phyloP scores from a whole-genome alignment of 2,113 vertebrate genomes.

The Gymnarchus niloticus region DNA sequence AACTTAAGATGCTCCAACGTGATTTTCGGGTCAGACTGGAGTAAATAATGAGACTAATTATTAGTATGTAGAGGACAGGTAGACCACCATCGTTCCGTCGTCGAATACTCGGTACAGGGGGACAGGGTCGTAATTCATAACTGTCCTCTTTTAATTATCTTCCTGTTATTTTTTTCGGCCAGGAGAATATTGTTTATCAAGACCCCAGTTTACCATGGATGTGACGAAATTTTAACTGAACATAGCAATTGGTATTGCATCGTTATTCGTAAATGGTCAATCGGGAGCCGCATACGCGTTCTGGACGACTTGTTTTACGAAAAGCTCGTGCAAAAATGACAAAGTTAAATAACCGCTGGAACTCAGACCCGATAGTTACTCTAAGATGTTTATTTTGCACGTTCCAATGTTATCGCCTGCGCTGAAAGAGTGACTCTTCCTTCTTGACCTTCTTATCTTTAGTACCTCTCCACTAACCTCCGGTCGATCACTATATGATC shows the following conservation, averaged over 20 bases:
- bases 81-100: slow-evolving; percentile 1
- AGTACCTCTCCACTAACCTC: background rate
- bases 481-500: background rate
- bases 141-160: slow-evolving; percentile 28
- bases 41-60: slow-evolving; percentile 27
- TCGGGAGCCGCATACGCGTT: background rate
- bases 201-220: slow-evolving; percentile 29
- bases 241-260: background rate
- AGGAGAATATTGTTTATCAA: background rate
- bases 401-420: background rate
- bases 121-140: background rate
- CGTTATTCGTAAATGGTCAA: background rate
- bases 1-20: background rate
- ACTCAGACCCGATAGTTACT: background rate
- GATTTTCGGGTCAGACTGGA: slow-evolving; percentile 30
- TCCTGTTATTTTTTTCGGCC: background rate
- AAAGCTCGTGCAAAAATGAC: background rate
- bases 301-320: background rate
- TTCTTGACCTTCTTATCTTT: slow-evolving; percentile 10
- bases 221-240: background rate
- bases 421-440: background rate
- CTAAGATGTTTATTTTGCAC: background rate
- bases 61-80: background rate
- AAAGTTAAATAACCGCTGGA: background rate
- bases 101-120: slow-evolving; percentile 11